Percentiles rank a stretch among this genome's conserved stretches.
phyloP scores from a whole-genome alignment of 1,140 invertebrate species.

The Achatina immaculata region DNA sequence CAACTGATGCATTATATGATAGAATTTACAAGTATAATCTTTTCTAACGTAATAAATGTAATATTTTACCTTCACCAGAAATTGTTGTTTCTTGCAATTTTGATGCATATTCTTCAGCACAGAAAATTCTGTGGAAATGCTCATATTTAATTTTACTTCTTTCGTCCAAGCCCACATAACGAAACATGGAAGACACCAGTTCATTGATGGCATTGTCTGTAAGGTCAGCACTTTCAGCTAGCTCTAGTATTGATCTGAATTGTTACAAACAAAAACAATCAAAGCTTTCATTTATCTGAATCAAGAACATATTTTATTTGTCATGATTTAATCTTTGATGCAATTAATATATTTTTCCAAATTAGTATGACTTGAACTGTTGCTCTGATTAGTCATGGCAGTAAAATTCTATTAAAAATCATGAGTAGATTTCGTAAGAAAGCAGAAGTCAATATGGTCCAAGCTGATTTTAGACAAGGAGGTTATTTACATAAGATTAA shows the following conservation, averaged over 20 bases:
- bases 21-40: neutral
- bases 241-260: constrained; percentile 90
- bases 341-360: too few relatives aligned
- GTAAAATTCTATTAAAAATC: too few relatives aligned
- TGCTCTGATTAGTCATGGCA: too few relatives aligned
- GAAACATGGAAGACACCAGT: constrained; percentile 88
- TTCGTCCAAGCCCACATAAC: constrained; percentile 89
- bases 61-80: neutral
- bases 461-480: too few relatives aligned
- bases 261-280: constrained; percentile 23
- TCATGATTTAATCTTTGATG: too few relatives aligned
- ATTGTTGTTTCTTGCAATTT: constrained; percentile 42
- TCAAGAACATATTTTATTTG: too few relatives aligned
- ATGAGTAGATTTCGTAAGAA: too few relatives aligned
- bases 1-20: too few relatives aligned
- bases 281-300: constrained; percentile 5
- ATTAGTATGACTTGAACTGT: too few relatives aligned
- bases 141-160: constrained; percentile 93
- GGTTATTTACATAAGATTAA: too few relatives aligned
- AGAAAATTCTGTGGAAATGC: constrained; percentile 97
- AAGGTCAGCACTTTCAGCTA: constrained; percentile 77
- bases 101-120: constrained; percentile 82
- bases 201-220: constrained; percentile 72
- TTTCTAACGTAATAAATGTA: neutral
- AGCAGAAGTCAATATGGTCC: neutral